Base-by-base conservation (phyloP, 2,888 invertebrate species). In the Apocheima hispidaria region DNA sequence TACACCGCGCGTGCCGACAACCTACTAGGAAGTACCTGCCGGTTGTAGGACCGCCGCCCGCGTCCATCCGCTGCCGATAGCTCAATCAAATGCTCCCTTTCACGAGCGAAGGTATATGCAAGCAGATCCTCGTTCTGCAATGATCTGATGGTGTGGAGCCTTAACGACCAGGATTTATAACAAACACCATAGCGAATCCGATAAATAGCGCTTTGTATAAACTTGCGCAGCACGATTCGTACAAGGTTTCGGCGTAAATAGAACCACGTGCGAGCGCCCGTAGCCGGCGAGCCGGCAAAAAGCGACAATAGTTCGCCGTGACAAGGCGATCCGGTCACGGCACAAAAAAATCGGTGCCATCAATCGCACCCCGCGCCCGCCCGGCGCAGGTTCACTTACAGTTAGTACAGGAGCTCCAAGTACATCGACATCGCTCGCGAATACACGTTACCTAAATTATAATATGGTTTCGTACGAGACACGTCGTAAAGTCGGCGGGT, bases 1-100 rank as follows among this genome's bases (percentile, higher is more conserved):
- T 85, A 86, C 73, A 61, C 73, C 63, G 71, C 71, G 69, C 70
- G 40, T 5, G 44, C 26, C 43, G 16, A 21, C 55, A 7, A 44
- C n/a, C 41, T 4, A 21, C 21, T 12, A 41, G 50, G 50, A 50
- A 43, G 35, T 14, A 26, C 26, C 43, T 3, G 33, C 50, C 18
- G 50, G 35, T 18, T 30, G 41, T 6, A 35, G 57, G 50, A 2
- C n/a, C 18, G 40, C 20, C 20, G 21, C 21, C 21, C 21, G 41
- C 43, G 10, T 5, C 16, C n/a, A 36, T 5, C 16, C n/a, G 16
- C 20, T 3, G 18, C 2, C 14, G 26, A 21, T 4, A 4, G 43
- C 26, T 23, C 26, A 1, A 0, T 14, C 43, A 1, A 6, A 7
- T 2, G 21, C n/a, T 12, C 14, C 41, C 43, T 10, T 44, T 16